Conservation (phyloP, 2,888 invertebrate genomes). For the Cantharis nigra region DNA sequence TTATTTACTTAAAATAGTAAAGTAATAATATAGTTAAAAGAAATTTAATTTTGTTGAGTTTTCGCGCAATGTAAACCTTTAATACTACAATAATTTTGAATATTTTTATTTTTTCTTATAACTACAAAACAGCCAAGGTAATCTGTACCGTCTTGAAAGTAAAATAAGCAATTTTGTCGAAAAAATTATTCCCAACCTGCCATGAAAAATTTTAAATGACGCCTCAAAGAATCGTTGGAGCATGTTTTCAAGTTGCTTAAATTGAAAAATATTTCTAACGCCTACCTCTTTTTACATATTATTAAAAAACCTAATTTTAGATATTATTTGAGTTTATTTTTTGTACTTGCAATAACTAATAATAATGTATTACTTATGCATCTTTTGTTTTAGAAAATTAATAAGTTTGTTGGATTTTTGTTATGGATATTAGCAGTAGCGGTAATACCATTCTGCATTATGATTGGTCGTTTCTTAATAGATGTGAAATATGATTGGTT, state of each 20-base stretch:
- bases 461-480: constrained; percentile 19
- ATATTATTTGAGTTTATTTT: no score
- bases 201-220: not conserved
- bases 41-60: not conserved
- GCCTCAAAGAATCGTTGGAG: not conserved
- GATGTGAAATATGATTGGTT: constrained; percentile 26
- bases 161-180: not conserved
- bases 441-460: constrained; percentile 1
- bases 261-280: not conserved
- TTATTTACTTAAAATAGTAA: no score
- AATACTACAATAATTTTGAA: not conserved
- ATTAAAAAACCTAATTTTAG: no score
- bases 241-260: not conserved
- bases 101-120: not conserved
- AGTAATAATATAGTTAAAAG: not conserved
- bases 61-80: not conserved
- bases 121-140: not conserved
- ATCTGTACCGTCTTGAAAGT: not conserved
- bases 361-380: no score
- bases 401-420: not conserved
- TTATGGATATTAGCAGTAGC: constrained; percentile 19
- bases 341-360: no score
- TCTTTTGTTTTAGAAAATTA: not conserved
- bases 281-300: not conserved
- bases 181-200: not conserved